Evolutionary conservation across 2,113 vertebrate genomes (phyloP).

Genomic region (Pedionomus torquatus): DNA sequence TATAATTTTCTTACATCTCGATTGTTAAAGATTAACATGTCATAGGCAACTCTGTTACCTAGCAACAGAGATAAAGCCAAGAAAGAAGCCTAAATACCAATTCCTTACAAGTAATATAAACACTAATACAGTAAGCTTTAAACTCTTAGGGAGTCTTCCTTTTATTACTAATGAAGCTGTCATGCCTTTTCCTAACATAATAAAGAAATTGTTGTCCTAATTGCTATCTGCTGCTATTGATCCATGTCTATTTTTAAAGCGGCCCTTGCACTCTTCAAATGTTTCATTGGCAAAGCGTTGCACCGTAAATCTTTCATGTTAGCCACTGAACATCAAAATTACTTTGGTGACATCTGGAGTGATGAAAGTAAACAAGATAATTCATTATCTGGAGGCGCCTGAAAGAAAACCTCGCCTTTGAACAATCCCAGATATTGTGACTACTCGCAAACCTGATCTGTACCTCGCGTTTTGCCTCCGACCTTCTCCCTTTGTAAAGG

Average conservation of each 20-base stretch:
- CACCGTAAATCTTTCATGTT: background rate
- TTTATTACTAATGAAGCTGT: background rate
- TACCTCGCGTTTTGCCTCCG: background rate
- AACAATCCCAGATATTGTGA: background rate
- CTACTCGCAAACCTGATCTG: background rate
- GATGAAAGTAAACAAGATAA: slow-evolving; percentile 13
- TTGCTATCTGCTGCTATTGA: background rate
- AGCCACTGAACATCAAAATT: background rate
- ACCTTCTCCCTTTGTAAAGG: background rate
- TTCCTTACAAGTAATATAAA: background rate
- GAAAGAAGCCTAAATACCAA: slow-evolving; percentile 18
- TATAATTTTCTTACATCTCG: slow-evolving; percentile 19
- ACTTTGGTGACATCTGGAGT: background rate
- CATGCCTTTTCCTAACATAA: background rate
- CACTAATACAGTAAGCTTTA: background rate
- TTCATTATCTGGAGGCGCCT: background rate
- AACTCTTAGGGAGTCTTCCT: background rate
- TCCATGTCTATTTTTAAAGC: background rate
- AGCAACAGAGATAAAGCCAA: slow-evolving; percentile 32
- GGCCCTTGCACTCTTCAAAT: background rate
- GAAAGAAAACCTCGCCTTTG: background rate
- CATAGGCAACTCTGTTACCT: slow-evolving; percentile 41
- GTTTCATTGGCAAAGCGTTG: background rate
- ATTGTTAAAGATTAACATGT: slow-evolving; percentile 34
- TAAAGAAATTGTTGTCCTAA: background rate